Conservation (phyloP, 2,113 vertebrate genomes). For the Phainopepla nitens region DNA sequence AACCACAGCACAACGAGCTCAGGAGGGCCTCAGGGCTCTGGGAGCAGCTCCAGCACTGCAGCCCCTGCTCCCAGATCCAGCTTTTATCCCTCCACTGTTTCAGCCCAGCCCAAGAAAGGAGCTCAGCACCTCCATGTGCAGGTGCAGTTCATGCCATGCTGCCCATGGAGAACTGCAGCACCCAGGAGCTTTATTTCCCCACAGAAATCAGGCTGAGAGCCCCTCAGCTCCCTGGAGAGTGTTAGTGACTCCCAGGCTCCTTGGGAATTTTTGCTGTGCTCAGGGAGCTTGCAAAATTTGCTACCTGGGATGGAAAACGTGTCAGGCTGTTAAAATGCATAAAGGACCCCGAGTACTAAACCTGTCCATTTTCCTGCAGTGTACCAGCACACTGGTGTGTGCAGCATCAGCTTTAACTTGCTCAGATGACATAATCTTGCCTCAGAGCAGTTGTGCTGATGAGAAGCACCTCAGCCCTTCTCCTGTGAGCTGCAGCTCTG, state of each 20-base stretch:
- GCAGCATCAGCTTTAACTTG: neutral
- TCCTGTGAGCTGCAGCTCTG: neutral
- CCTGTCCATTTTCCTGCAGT: neutral
- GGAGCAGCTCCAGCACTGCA: neutral
- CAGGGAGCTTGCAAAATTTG: neutral
- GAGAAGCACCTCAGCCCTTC: neutral
- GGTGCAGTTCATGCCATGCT: neutral
- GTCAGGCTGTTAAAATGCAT: neutral
- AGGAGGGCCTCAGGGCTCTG: neutral
- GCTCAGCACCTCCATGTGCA: neutral
- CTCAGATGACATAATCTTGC: neutral
- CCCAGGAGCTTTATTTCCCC: neutral
- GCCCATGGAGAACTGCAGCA: neutral
- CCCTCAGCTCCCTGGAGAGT: neutral
- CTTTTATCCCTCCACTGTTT: fast-evolving
- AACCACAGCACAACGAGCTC: neutral
- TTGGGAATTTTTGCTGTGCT: neutral
- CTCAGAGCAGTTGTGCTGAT: neutral
- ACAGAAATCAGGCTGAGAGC: neutral
- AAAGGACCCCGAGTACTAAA: neutral
- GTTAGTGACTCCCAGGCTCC: neutral
- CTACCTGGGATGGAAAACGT: neutral
- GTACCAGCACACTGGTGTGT: neutral
- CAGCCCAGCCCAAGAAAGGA: neutral
- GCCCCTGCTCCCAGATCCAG: neutral